These are phyloP conservation scores for Hippopotamyrus pictus DNA, from an alignment of 2,797 vertebrate genomes.

Conservation along the genomic window DNA sequence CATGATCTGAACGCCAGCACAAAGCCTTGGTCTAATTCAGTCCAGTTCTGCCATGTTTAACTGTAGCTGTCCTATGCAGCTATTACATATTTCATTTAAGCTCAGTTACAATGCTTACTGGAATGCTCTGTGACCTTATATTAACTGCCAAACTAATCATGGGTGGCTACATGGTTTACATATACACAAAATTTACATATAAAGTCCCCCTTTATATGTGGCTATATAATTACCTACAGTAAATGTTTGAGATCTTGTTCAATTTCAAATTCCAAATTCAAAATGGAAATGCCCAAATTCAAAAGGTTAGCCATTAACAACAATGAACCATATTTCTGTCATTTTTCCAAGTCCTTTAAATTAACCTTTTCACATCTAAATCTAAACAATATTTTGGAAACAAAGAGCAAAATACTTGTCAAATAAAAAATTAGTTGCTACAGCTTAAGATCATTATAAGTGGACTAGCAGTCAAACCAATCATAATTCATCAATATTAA, in stretches of 20 bases:
- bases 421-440: neutral
- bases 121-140: neutral
- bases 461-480: neutral
- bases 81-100: neutral
- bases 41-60: conserved; percentile 1
- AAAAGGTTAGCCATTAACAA: neutral
- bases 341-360: neutral
- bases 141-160: neutral
- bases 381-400: neutral
- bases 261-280: neutral
- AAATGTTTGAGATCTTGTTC: neutral
- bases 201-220: neutral
- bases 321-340: neutral
- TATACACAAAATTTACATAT: neutral
- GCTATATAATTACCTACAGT: neutral
- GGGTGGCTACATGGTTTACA: neutral
- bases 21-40: conserved; percentile 23
- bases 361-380: neutral
- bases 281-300: neutral
- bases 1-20: conserved; percentile 42
- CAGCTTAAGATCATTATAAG: neutral
- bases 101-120: neutral
- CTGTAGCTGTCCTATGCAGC: neutral
- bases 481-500: neutral
- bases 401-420: neutral